These are phyloP conservation scores for Agrochola litura DNA, from an alignment of 2,888 invertebrate genomes.

Conservation along the genomic window DNA sequence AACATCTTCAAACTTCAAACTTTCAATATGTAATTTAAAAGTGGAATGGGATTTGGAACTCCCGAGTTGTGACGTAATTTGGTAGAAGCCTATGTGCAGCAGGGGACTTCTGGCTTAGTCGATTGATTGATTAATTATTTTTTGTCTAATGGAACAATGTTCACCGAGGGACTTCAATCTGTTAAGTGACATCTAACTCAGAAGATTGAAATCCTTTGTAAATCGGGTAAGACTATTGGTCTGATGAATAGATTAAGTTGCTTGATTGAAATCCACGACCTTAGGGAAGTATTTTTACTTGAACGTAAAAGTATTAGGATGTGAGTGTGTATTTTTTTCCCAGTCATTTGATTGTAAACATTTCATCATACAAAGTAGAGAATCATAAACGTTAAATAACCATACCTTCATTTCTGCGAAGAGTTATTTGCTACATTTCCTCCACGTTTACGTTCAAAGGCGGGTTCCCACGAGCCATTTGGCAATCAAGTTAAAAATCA, in stretches of 20 bases:
- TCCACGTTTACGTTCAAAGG: slow-evolving; percentile 33
- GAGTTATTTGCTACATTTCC: slow-evolving; percentile 32
- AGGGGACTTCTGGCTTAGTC: slow-evolving; percentile 5
- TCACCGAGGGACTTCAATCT: slow-evolving; percentile 30
- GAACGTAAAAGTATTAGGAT: background rate
- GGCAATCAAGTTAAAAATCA: slow-evolving; percentile 47
- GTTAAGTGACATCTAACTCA: slow-evolving; percentile 25
- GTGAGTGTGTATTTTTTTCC: background rate
- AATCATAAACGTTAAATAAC: slow-evolving; percentile 13
- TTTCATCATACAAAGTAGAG: slow-evolving; percentile 14
- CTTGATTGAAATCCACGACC: background rate
- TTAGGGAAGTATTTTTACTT: background rate
- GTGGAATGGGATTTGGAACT: background rate
- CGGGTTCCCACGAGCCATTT: slow-evolving; percentile 33
- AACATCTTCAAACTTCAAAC: background rate
- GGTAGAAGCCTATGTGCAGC: slow-evolving; percentile 9
- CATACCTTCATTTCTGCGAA: slow-evolving; percentile 11
- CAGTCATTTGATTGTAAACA: background rate
- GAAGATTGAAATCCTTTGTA: slow-evolving; percentile 32
- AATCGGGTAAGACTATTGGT: slow-evolving; percentile 20
- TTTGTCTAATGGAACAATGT: slow-evolving; percentile 32
- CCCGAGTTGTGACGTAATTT: slow-evolving; percentile 16
- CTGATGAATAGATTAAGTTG: slow-evolving; percentile 33
- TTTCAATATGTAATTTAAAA: background rate
- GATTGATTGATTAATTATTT: slow-evolving; percentile 52